Base-by-base conservation (phyloP, 2,113 vertebrate species). In the Laterallus jamaicensis region DNA sequence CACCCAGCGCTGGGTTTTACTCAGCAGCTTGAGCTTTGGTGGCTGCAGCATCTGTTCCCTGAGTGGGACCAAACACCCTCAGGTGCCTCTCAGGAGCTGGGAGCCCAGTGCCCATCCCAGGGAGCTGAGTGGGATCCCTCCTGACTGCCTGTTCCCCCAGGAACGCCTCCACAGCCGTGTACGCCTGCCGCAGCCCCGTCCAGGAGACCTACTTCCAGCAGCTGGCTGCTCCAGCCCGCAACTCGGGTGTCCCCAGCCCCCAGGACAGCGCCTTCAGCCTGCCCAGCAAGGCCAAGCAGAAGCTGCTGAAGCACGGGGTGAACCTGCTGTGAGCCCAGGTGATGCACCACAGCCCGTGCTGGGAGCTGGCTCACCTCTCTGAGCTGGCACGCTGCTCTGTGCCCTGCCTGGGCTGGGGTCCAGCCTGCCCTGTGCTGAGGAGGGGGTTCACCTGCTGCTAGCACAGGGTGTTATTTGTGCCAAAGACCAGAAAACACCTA, bases 201-300 rank as follows among this genome's bases (percentile, higher is more conserved):
- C 99, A 99, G 82, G 99, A 99, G 73, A 99, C 99, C 28, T 99
- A 98, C 91, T 99, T 99, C 97, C 98, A 99, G 97, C 99, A 98
- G 93, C 97, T 98, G 76, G 97, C 97, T 1, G 62, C 96, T 2
- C 94, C 98, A 0, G 69, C 95, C 21, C 98, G 98, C 90, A 98
- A 99, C 98, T 99, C 99, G 0, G 99, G 99, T 4, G 98, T 99
- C 35, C 99, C 99, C 2, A 99, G 98, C 93, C 98, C 98, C 1
- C 99, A 99, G 5, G 99, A 99, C 95, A 96, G 98, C 0, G 98
- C 98, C 3, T 99, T 99, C 97, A 95, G 97, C 42, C 97, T 99
- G 44, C 98, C 99, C 0, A 94, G 97, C 98, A 99, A 98, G 95
- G 99, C 99, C 94, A 98, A 98, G 49, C 99, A 99, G 95, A 98